Evolutionary conservation across 2,113 vertebrate genomes (phyloP).

Genomic region (Limnothrissa miodon): DNA sequence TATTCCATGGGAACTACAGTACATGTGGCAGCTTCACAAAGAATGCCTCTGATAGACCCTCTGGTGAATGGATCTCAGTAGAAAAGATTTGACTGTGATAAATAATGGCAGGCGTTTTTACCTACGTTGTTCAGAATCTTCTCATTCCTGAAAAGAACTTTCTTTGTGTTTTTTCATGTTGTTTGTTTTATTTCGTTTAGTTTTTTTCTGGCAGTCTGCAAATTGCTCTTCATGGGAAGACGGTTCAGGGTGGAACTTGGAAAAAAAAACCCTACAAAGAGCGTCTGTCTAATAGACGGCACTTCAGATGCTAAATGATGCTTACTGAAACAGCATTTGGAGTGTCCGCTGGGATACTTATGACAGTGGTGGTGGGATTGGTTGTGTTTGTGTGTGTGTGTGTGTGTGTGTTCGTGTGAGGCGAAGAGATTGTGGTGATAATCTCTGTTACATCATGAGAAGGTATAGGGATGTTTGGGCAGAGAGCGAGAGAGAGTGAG

Average conservation of each 20-base stretch:
- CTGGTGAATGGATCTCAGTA: neutral
- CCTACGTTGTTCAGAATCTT: neutral
- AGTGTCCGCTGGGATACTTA: neutral
- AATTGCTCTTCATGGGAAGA: neutral
- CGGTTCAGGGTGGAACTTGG: neutral
- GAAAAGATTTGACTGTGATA: neutral
- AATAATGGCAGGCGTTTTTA: no score
- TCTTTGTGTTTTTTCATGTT: no score
- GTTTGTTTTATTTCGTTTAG: no score
- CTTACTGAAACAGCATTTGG: neutral
- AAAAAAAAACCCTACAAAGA: no score
- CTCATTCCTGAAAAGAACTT: neutral
- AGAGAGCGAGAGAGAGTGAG: neutral
- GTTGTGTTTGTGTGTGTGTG: neutral
- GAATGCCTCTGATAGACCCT: neutral
- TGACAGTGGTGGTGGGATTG: neutral
- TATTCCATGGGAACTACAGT: no score
- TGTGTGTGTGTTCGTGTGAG: no score
- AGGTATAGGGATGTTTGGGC: constrained; percentile 5
- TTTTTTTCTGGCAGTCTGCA: no score
- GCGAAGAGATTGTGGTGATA: neutral
- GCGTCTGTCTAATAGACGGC: neutral
- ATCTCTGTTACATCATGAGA: constrained; percentile 11
- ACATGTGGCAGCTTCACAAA: no score
- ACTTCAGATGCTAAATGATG: neutral